phyloP scores from a whole-genome alignment of 2,888 invertebrate species.

The Apamea anceps region DNA sequence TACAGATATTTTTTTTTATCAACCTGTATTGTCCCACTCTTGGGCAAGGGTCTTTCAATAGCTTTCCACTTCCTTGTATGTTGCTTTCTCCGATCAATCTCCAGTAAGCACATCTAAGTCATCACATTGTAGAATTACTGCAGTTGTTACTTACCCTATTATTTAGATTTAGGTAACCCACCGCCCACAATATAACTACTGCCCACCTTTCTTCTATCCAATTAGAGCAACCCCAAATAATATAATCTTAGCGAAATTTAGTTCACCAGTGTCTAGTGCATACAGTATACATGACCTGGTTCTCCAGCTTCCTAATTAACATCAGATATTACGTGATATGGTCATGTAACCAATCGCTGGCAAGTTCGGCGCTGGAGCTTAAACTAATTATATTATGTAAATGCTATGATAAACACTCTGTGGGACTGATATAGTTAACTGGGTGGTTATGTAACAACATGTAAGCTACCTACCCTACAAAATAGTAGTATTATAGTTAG shows the following conservation, averaged over 20 bases:
- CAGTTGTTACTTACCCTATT: background rate
- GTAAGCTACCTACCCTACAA: background rate
- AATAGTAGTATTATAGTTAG: too few species aligned
- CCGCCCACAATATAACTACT: background rate
- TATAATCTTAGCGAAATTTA: constrained; percentile 17
- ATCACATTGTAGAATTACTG: too few species aligned
- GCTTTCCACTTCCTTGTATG: too few species aligned
- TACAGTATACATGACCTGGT: constrained; percentile 1
- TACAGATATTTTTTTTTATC: too few species aligned
- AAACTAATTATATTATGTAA: constrained; percentile 54
- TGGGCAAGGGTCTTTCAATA: too few species aligned
- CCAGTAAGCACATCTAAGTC: too few species aligned
- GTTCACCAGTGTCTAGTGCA: background rate
- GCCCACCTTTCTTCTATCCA: constrained; percentile 12
- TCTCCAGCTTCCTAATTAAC: constrained; percentile 15
- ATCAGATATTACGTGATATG: background rate
- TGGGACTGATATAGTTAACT: background rate
- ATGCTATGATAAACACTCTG: constrained; percentile 5
- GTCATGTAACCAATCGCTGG: constrained; percentile 22
- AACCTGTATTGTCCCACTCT: too few species aligned
- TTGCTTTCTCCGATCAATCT: too few species aligned
- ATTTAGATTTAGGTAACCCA: background rate
- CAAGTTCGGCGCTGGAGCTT: constrained; percentile 11
- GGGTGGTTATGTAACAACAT: background rate
- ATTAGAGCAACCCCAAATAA: constrained; percentile 19